phyloP scores from a whole-genome alignment of 1,140 invertebrate species.

The Physella acuta region DNA sequence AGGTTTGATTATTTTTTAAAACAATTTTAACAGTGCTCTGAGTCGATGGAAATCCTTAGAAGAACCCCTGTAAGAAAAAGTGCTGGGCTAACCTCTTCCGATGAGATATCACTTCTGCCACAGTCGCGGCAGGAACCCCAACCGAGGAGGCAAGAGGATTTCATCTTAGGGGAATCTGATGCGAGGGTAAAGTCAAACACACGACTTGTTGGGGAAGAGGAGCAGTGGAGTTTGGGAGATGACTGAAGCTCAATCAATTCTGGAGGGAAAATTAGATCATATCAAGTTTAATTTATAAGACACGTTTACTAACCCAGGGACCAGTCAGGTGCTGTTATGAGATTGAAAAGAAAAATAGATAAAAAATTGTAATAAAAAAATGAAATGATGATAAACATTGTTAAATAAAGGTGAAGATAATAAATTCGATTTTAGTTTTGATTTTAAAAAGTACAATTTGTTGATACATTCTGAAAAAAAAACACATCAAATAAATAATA shows the following conservation, averaged over 20 bases:
- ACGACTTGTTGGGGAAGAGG: conserved; percentile 27
- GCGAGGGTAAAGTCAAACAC: conserved; percentile 45
- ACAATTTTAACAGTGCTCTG: no score
- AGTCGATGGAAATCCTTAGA: no score
- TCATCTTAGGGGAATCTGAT: conserved; percentile 42
- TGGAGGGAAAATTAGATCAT: conserved; percentile 9
- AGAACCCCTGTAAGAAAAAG: no score
- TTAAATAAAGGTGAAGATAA: no score
- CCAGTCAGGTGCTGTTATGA: background rate
- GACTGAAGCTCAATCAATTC: conserved; percentile 34
- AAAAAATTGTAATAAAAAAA: no score
- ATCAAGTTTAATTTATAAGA: background rate
- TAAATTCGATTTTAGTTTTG: no score
- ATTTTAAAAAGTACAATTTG: no score
- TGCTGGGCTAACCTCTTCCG: conserved; percentile 37
- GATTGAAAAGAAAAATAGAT: conserved; percentile 2
- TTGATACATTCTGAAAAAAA: no score
- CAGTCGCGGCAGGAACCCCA: conserved; percentile 47
- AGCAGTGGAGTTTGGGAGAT: conserved; percentile 35
- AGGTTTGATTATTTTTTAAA: no score
- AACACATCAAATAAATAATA: no score
- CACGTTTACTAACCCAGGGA: background rate
- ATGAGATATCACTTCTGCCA: conserved; percentile 36
- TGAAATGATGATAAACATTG: no score
- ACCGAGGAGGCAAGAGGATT: conserved; percentile 42